Percentiles rank a stretch among this genome's conserved stretches.
These are phyloP conservation scores for Pemphredon lugubris DNA, from an alignment of 2,888 invertebrate genomes.

Conservation along the genomic window DNA sequence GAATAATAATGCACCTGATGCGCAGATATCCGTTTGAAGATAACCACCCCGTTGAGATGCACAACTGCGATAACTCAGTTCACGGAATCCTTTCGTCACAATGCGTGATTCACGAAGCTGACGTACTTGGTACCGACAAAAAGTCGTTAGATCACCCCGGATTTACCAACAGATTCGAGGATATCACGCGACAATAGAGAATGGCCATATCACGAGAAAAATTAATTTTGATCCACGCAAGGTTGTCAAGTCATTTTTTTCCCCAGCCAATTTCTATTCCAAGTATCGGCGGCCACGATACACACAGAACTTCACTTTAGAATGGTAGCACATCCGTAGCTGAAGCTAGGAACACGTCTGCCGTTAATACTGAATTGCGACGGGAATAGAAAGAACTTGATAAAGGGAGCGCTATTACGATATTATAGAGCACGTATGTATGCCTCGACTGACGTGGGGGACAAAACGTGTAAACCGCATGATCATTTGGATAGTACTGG, in stretches of 20 bases:
- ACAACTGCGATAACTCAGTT: not conserved
- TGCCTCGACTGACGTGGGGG: conserved; percentile 1
- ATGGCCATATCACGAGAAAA: too few species aligned
- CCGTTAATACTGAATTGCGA: conserved; percentile 1
- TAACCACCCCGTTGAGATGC: not conserved
- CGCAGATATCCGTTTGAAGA: not conserved
- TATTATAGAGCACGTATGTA: conserved; percentile 5
- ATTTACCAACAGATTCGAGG: not conserved
- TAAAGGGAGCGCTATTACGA: not conserved
- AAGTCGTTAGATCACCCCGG: not conserved
- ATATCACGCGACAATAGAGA: not conserved
- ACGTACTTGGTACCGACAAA: not conserved
- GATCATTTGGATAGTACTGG: conserved; percentile 57
- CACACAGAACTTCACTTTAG: too few species aligned
- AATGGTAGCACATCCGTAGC: too few species aligned
- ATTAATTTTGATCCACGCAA: too few species aligned
- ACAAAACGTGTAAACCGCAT: conserved; percentile 42
- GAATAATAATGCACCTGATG: not conserved
- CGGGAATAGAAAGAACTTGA: not conserved
- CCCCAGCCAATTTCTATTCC: too few species aligned
- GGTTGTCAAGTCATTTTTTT: too few species aligned
- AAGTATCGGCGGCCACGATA: too few species aligned
- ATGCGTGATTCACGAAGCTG: conserved; percentile 19
- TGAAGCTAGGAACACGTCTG: not conserved
- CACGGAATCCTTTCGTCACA: not conserved